These are phyloP conservation scores for Battus philenor DNA, from an alignment of 1,140 invertebrate genomes.

Conservation along the genomic window DNA sequence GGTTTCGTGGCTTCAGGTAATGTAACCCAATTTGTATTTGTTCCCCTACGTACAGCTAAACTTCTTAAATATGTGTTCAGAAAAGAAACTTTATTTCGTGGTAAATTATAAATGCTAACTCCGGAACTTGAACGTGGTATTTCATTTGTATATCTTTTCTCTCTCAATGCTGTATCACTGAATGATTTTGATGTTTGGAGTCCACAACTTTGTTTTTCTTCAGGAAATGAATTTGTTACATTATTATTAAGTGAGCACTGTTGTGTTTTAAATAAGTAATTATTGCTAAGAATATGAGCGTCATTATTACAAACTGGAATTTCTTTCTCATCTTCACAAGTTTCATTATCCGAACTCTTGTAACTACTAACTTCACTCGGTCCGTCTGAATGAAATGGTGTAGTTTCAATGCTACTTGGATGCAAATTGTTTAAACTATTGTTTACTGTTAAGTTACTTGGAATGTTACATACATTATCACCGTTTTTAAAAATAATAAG, in stretches of 20 bases:
- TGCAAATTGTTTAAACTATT: conserved; percentile 43
- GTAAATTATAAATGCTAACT: conserved; percentile 40
- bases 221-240: conserved; percentile 27
- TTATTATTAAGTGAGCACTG: conserved; percentile 20
- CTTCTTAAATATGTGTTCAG: conserved; percentile 73
- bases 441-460: conserved; percentile 52
- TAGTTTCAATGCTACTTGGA: conserved; percentile 57
- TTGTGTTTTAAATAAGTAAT: background rate
- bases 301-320: conserved; percentile 4
- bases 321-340: conserved; percentile 37
- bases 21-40: conserved; percentile 62
- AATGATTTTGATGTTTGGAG: conserved; percentile 64
- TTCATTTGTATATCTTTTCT: conserved; percentile 21
- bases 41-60: conserved; percentile 52
- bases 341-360: conserved; percentile 75
- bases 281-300: background rate
- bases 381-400: conserved; percentile 53
- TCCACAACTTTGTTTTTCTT: conserved; percentile 29
- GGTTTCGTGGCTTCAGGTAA: conserved; percentile 20
- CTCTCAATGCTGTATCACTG: conserved; percentile 34
- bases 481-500: conserved; percentile 41
- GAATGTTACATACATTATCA: conserved; percentile 57
- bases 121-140: conserved; percentile 54
- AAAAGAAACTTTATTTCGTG: conserved; percentile 69
- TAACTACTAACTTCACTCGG: conserved; percentile 69